phyloP scores from a whole-genome alignment of 2,888 invertebrate species.

The Tupiocoris notatus region DNA sequence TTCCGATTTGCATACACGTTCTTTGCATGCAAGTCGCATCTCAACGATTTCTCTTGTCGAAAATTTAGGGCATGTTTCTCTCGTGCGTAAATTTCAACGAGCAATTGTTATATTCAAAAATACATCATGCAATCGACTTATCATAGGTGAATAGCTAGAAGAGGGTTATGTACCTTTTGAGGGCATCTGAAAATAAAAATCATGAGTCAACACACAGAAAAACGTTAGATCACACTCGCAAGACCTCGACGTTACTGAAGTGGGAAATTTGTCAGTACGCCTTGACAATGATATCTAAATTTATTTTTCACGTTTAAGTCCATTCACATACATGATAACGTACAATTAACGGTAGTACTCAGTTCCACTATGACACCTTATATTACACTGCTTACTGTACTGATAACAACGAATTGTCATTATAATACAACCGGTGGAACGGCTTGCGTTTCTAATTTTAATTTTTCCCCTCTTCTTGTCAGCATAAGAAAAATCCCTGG shows the following conservation, averaged over 20 bases:
- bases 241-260: conserved; percentile 11
- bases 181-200: not conserved
- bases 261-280: conserved; percentile 17
- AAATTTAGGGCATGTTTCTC: too few relatives aligned
- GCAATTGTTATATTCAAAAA: too few relatives aligned
- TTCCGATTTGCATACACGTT: too few relatives aligned
- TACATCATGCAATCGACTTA: too few relatives aligned
- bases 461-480: not conserved
- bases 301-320: conserved; percentile 46
- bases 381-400: conserved; percentile 45
- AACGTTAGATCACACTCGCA: not conserved
- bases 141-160: not conserved
- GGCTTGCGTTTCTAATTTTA: not conserved
- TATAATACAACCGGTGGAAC: conserved; percentile 11
- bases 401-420: conserved; percentile 38
- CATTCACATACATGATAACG: conserved; percentile 45
- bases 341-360: conserved; percentile 45
- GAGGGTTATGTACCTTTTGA: not conserved
- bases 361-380: conserved; percentile 46
- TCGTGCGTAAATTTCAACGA: too few relatives aligned
- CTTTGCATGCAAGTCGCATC: too few relatives aligned
- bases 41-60: too few relatives aligned
- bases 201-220: not conserved
- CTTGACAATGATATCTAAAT: conserved; percentile 47
- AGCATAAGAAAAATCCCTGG: not conserved